These are phyloP conservation scores for Dicaeum eximium DNA, from an alignment of 2,113 vertebrate genomes.

Conservation along the genomic window DNA sequence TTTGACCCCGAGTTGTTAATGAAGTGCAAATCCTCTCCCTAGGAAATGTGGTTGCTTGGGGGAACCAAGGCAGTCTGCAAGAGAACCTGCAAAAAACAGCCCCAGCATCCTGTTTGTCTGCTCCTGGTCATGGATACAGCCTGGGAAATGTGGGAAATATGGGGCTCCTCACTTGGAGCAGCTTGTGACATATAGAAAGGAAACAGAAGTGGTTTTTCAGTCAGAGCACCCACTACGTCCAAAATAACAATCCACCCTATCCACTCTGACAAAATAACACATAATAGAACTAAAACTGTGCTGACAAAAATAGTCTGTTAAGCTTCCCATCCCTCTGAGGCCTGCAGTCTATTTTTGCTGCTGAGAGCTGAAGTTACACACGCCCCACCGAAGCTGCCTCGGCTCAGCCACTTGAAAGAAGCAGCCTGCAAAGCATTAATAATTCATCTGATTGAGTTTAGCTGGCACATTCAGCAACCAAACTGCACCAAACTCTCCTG, in stretches of 20 bases:
- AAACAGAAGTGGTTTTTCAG: slow-evolving; percentile 37
- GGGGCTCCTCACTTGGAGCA: background rate
- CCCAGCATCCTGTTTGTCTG: background rate
- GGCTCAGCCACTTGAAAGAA: slow-evolving; percentile 16
- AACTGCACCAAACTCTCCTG: slow-evolving; percentile 21
- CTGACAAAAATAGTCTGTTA: slow-evolving; percentile 55
- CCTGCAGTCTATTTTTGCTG: slow-evolving; percentile 54
- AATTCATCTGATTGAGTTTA: slow-evolving; percentile 44
- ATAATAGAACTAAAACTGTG: slow-evolving; percentile 57
- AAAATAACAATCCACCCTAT: slow-evolving; percentile 67
- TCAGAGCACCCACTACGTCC: slow-evolving; percentile 51
- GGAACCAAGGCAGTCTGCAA: background rate
- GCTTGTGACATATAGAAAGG: slow-evolving; percentile 37
- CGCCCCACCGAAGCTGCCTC: slow-evolving; percentile 4
- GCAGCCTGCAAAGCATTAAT: slow-evolving; percentile 39
- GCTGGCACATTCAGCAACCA: slow-evolving; percentile 4
- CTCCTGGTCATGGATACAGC: background rate
- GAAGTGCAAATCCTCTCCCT: background rate
- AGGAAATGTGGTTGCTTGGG: background rate
- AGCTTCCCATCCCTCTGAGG: slow-evolving; percentile 44
- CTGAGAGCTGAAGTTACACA: slow-evolving; percentile 4
- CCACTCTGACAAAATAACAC: slow-evolving; percentile 60
- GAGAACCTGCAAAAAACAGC: background rate
- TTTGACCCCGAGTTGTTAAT: background rate
- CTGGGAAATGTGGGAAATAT: background rate